These are phyloP conservation scores for Coregonus suidteri DNA, from an alignment of 2,797 vertebrate species.

Conservation along the genomic window DNA sequence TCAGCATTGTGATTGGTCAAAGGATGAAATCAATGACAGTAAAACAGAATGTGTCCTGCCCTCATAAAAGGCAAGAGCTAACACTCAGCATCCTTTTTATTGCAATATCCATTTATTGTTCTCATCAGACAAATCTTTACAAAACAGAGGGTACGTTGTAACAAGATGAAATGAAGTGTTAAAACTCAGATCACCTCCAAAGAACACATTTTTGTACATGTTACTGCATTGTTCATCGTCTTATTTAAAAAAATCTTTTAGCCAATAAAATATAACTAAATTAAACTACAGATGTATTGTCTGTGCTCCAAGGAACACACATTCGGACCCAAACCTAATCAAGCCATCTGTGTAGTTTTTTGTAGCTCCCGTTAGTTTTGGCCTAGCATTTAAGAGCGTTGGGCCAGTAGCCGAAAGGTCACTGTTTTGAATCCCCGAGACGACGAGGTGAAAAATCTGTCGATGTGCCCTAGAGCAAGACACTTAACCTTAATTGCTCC, in stretches of 20 bases:
- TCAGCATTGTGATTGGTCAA: neutral
- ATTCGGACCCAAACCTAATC: neutral
- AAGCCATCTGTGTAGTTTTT: neutral
- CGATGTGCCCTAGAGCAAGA: no score
- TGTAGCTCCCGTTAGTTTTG: no score
- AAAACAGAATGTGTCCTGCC: neutral
- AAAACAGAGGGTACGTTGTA: slow-evolving; percentile 67
- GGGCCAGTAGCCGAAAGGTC: no score
- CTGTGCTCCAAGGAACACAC: neutral
- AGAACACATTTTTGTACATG: neutral
- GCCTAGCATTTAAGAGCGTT: no score
- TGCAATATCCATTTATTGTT: slow-evolving; percentile 76
- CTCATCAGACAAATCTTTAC: slow-evolving; percentile 72
- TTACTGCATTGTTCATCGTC: no score
- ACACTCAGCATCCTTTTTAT: neutral
- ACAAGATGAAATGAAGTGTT: slow-evolving; percentile 56
- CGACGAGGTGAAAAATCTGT: no score
- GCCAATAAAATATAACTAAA: neutral
- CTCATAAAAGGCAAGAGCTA: neutral
- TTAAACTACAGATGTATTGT: neutral
- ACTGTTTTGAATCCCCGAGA: no score
- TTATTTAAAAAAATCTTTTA: no score
- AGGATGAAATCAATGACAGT: neutral
- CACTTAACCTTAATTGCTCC: no score
- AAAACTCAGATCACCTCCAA: slow-evolving; percentile 51